These are phyloP conservation scores for Tachysurus vachellii DNA, from an alignment of 2,113 vertebrate species.

Conservation along the genomic window DNA sequence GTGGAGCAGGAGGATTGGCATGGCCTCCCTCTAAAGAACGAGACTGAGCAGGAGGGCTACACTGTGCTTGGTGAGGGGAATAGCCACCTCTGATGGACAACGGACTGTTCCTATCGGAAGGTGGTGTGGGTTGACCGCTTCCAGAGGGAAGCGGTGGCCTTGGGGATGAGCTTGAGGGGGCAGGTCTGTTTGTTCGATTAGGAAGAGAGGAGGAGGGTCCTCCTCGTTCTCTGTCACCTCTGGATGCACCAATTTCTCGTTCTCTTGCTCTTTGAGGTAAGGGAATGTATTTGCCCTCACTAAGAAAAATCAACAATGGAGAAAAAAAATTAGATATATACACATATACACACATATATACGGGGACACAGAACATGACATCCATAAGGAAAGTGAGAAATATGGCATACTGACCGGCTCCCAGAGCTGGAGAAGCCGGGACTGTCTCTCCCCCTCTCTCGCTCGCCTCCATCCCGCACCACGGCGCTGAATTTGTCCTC, in stretches of 20 bases:
- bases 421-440: slow-evolving; percentile 67
- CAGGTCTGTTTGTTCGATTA: slow-evolving; percentile 68
- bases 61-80: slow-evolving; percentile 78
- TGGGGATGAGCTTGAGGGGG: slow-evolving; percentile 65
- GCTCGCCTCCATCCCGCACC: slow-evolving; percentile 66
- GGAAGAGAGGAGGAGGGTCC: slow-evolving; percentile 67
- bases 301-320: slow-evolving; percentile 49
- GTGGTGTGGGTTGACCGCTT: slow-evolving; percentile 58
- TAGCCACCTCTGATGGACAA: slow-evolving; percentile 69
- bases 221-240: slow-evolving; percentile 64
- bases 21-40: slow-evolving; percentile 45
- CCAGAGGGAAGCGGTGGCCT: slow-evolving; percentile 58
- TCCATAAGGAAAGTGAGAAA: background rate
- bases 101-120: slow-evolving; percentile 73
- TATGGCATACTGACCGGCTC: slow-evolving; percentile 61
- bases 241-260: slow-evolving; percentile 73
- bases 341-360: background rate
- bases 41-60: slow-evolving; percentile 66
- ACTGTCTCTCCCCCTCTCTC: slow-evolving; percentile 69
- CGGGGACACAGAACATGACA: background rate
- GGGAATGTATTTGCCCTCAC: slow-evolving; percentile 87
- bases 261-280: slow-evolving; percentile 86
- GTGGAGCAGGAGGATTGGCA: slow-evolving; percentile 60
- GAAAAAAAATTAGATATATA: background rate
- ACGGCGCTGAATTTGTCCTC: slow-evolving; percentile 89